Conservation (phyloP, 2,888 invertebrate genomes). For the Theodoxus fluviatilis region DNA sequence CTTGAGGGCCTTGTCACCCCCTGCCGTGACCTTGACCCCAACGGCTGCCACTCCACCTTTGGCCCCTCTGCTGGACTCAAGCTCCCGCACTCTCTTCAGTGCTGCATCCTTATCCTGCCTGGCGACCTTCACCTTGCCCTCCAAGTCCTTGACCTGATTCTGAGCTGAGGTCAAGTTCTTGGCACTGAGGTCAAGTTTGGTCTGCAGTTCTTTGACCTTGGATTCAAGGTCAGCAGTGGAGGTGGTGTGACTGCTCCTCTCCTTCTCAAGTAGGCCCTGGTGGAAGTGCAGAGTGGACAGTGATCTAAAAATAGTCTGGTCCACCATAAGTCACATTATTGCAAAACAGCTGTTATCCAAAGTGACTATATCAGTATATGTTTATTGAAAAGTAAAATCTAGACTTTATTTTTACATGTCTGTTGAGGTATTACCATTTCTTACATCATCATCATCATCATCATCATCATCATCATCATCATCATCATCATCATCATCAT, state of each 20-base stretch:
- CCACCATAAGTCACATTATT: background rate
- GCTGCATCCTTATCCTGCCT: slow-evolving; percentile 53
- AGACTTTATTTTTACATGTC: background rate
- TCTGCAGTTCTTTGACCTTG: slow-evolving; percentile 48
- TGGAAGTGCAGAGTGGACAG: background rate
- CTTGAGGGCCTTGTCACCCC: slow-evolving; percentile 43
- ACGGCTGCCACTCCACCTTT: too few species aligned
- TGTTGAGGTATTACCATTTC: background rate
- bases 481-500: too few species aligned
- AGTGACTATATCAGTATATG: too few species aligned
- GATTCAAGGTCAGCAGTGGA: slow-evolving; percentile 39
- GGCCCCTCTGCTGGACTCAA: too few species aligned
- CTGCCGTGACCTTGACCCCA: too few species aligned
- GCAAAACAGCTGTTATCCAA: too few species aligned
- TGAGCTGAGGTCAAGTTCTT: too few species aligned
- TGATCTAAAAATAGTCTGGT: background rate
- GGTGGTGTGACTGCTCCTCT: slow-evolving; percentile 40
- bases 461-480: too few species aligned
- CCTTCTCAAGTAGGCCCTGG: slow-evolving; percentile 44
- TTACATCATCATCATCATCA: too few species aligned
- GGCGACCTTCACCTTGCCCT: slow-evolving; percentile 48
- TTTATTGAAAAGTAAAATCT: background rate
- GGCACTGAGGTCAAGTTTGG: slow-evolving; percentile 44
- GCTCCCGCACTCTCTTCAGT: too few species aligned
- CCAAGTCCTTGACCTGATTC: too few species aligned